A percentile compares a stretch with the other conserved stretches of the same genome.
Conservation (phyloP, 2,113 vertebrate species). For the Sakesphorus luctuosus region DNA sequence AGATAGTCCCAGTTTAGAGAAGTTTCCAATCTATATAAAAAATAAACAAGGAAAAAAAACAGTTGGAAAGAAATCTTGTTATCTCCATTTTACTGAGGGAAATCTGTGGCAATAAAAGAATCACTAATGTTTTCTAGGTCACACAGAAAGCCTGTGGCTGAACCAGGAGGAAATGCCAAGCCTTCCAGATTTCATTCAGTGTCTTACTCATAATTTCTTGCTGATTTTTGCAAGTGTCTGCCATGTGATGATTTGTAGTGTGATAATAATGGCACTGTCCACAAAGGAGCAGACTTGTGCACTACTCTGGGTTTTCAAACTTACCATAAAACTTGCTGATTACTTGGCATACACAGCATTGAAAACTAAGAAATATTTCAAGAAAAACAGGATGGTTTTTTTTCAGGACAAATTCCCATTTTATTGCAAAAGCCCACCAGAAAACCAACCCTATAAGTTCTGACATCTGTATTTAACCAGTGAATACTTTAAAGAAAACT, state of each 20-base stretch:
- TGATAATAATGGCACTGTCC: not conserved
- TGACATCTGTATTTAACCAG: not conserved
- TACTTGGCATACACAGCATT: not conserved
- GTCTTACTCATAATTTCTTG: slow-evolving; percentile 27
- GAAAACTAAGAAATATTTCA: not conserved
- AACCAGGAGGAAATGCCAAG: slow-evolving; percentile 12
- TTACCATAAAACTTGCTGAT: not conserved
- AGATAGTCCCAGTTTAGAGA: not conserved
- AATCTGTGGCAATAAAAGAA: not conserved
- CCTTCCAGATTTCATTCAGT: slow-evolving; percentile 11
- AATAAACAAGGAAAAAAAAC: not conserved
- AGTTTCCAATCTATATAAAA: not conserved
- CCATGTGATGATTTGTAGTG: slow-evolving; percentile 13
- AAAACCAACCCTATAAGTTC: not conserved
- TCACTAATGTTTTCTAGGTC: not conserved
- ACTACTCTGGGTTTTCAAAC: not conserved
- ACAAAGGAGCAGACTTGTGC: slow-evolving; percentile 8
- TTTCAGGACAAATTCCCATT: not conserved
- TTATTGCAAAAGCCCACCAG: not conserved
- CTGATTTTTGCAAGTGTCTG: slow-evolving; percentile 32
- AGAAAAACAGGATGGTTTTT: slow-evolving; percentile 12
- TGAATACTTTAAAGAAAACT: not conserved
- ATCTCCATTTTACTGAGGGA: not conserved
- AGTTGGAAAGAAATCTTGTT: not conserved
- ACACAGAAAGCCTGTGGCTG: not conserved